A percentile compares a stretch with the other conserved stretches of the same genome.
Conservation (phyloP, 2,888 invertebrate genomes). For the Argyresthia goedartella region DNA sequence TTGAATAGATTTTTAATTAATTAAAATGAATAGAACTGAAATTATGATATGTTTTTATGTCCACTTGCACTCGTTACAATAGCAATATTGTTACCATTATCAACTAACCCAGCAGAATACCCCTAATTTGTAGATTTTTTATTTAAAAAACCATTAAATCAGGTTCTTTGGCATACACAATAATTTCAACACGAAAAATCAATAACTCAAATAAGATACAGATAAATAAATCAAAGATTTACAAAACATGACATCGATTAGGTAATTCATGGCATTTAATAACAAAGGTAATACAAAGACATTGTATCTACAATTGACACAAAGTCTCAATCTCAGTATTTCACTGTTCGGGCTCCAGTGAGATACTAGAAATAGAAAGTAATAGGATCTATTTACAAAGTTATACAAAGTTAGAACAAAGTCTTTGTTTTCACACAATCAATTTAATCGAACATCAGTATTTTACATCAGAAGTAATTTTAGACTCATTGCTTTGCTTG, state of each 20-base stretch:
- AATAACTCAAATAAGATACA: not conserved
- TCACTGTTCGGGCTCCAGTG: slow-evolving; percentile 47
- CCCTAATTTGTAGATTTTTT: slow-evolving; percentile 58
- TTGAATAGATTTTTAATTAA: too few relatives aligned
- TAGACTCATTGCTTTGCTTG: too few relatives aligned
- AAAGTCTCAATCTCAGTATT: slow-evolving; percentile 12
- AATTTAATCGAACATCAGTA: not conserved
- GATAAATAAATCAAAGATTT: not conserved
- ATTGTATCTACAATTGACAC: too few relatives aligned
- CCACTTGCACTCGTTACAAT: too few relatives aligned
- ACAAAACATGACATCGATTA: too few relatives aligned
- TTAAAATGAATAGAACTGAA: too few relatives aligned
- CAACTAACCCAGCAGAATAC: slow-evolving; percentile 9
- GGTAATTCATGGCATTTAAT: too few relatives aligned
- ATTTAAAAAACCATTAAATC: slow-evolving; percentile 50
- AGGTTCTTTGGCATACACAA: slow-evolving; percentile 31
- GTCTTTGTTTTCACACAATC: not conserved
- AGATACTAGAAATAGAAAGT: slow-evolving; percentile 17
- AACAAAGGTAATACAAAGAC: too few relatives aligned
- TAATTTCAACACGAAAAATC: not conserved
- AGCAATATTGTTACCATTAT: too few relatives aligned
- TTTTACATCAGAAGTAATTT: too few relatives aligned
- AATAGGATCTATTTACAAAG: slow-evolving; percentile 4
- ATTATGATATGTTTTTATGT: too few relatives aligned
- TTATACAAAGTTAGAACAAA: not conserved